These are phyloP conservation scores for Troides aeacus DNA, from an alignment of 2,888 invertebrate genomes.

Conservation along the genomic window DNA sequence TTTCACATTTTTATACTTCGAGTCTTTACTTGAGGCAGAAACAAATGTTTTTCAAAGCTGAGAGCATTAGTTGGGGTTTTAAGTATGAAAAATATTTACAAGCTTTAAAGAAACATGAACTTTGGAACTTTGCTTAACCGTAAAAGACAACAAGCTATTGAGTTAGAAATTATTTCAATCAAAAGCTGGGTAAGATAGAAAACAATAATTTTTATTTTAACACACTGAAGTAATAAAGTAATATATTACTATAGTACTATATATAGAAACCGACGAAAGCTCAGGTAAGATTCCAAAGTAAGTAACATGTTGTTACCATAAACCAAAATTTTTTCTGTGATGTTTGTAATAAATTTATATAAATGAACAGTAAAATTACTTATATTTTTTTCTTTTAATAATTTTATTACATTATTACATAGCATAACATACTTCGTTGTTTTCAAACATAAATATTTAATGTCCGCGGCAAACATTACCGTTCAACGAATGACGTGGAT, in stretches of 20 bases:
- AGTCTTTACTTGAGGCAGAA: slow-evolving; percentile 6
- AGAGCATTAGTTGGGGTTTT: not conserved
- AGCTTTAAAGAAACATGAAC: not conserved
- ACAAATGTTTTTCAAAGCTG: slow-evolving; percentile 12
- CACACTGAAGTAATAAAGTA: too few species aligned
- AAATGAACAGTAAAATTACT: not conserved
- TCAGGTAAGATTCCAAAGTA: too few species aligned
- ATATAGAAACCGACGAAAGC: too few species aligned
- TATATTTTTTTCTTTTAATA: not conserved
- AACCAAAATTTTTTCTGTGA: too few species aligned
- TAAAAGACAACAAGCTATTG: too few species aligned
- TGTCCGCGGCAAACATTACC: slow-evolving; percentile 16
- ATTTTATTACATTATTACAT: not conserved
- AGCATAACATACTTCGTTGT: not conserved
- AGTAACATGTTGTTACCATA: too few species aligned
- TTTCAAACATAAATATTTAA: slow-evolving; percentile 22
- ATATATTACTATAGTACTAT: too few species aligned
- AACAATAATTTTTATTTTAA: too few species aligned
- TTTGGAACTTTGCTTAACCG: too few species aligned
- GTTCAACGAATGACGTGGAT: slow-evolving; percentile 9
- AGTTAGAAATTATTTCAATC: too few species aligned
- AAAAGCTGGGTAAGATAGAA: too few species aligned
- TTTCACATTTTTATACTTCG: slow-evolving; percentile 28
- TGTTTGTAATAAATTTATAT: too few species aligned
- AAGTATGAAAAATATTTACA: not conserved